Percentiles rank a stretch among this genome's conserved stretches.
Evolutionary conservation across 1,140 invertebrate species (phyloP).

Genomic region (Halictus rubicundus): DNA sequence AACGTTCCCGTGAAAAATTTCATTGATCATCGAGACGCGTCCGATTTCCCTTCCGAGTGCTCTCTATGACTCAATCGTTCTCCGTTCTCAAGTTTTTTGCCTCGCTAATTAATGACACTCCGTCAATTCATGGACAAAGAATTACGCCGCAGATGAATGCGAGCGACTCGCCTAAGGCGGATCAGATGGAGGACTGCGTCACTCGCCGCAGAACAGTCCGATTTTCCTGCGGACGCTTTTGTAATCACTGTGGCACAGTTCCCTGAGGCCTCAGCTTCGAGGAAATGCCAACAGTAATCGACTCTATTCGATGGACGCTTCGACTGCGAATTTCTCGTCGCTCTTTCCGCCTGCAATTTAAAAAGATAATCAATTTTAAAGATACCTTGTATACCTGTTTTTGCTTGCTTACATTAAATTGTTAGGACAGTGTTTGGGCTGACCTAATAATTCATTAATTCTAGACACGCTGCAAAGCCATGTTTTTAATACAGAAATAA

Average conservation of each 20-base stretch:
- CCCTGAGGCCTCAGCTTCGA: not conserved
- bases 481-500: not conserved
- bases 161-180: not conserved
- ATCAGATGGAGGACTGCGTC: not conserved
- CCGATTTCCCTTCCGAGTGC: no score
- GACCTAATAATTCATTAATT: no score
- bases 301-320: no score
- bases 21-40: no score
- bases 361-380: not conserved
- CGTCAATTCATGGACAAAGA: slow-evolving; percentile 16
- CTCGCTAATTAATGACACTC: not conserved
- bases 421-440: no score
- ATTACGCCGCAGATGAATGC: slow-evolving; percentile 5
- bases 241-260: not conserved
- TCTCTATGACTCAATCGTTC: not conserved
- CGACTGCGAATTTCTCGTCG: no score
- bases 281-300: not conserved
- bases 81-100: not conserved
- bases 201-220: not conserved
- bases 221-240: not conserved
- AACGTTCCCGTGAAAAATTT: no score
- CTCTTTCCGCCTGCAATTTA: not conserved
- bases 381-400: no score
- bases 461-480: no score
- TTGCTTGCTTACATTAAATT: no score